These are phyloP conservation scores for Silurus glanis DNA, from an alignment of 2,113 vertebrate species.

Conservation along the genomic window DNA sequence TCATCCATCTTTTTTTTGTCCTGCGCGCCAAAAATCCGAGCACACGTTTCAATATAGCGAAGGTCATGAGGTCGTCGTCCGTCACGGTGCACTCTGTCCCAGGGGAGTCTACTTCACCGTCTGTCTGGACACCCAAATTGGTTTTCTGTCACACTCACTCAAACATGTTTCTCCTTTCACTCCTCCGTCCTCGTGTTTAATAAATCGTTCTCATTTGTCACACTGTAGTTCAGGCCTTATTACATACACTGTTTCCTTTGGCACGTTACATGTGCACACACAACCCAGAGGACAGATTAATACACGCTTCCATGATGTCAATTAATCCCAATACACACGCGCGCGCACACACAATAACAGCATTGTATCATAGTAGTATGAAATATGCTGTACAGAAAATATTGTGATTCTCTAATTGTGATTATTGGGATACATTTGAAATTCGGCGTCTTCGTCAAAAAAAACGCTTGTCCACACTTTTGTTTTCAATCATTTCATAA, in stretches of 20 bases:
- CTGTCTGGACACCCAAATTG: conserved; percentile 43
- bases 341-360: neutral
- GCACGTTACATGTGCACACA: neutral
- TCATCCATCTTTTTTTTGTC: neutral
- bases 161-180: neutral
- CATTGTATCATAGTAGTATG: neutral
- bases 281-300: conserved; percentile 9
- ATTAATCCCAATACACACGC: conserved; percentile 7
- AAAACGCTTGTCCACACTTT: too few species aligned
- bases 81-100: conserved; percentile 21
- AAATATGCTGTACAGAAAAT: neutral
- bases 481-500: too few species aligned
- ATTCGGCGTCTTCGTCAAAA: neutral
- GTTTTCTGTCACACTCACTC: conserved; percentile 53
- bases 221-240: conserved; percentile 17
- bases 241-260: conserved; percentile 26
- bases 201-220: conserved; percentile 39
- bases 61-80: conserved; percentile 26
- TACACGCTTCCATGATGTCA: neutral
- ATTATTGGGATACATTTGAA: neutral
- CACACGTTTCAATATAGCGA: conserved; percentile 32
- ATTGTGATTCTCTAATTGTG: neutral
- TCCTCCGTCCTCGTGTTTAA: conserved; percentile 9
- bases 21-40: neutral
- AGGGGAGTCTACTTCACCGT: conserved; percentile 32